Base-by-base conservation (phyloP, 2,888 invertebrate species). In the Drosophila cyrtoloma region DNA sequence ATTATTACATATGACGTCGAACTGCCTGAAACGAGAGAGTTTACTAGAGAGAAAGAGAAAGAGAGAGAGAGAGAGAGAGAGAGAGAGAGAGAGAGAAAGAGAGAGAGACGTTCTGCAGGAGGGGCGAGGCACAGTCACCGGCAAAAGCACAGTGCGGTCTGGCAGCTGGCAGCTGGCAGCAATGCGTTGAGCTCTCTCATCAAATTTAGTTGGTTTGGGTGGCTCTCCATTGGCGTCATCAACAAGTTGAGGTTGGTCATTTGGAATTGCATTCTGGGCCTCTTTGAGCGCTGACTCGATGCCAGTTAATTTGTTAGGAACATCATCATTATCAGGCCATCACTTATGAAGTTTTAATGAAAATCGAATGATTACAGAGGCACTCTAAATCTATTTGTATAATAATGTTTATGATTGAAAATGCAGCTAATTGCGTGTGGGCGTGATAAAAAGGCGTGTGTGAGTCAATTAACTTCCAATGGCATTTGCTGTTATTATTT, bases 1-100 rank as follows among this genome's bases (percentile, higher is more conserved):
- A 88, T 86, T 81, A 88, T 88, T 84, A 74, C 77, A 79, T 57
- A 63, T 68, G 67, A 66, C 67, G 69, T 53, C 58, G 42, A 53
- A 28, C 26, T n/a, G 14, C 19, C 6, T 22, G 22, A 10, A 12
- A 28, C 2, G 22, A 9, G 12, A 19, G 32, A 16, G n/a, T 16
- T 2, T 9, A 26, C 14, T 4, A n/a, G 26, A 2, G 19, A 44
- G 33, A 19, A 1, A 3, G 47, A 6, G 22, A 5, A 26, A 26
- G 26, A 1, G 19, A 32, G 59, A 7, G 19, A 2, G 47, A 6
- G 14, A 5, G 12, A 19, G 44, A 33, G 22, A 14, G 19, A 2
- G 19, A 33, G 47, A 5, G 19, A 6, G 32, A n/a, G n/a, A 4
- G 30, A 14, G 7, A n/a, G 55, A 9, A 0, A n/a, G 3, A 10